phyloP scores from a whole-genome alignment of 2,888 invertebrate genomes.

The Sclerodermus sp. region DNA sequence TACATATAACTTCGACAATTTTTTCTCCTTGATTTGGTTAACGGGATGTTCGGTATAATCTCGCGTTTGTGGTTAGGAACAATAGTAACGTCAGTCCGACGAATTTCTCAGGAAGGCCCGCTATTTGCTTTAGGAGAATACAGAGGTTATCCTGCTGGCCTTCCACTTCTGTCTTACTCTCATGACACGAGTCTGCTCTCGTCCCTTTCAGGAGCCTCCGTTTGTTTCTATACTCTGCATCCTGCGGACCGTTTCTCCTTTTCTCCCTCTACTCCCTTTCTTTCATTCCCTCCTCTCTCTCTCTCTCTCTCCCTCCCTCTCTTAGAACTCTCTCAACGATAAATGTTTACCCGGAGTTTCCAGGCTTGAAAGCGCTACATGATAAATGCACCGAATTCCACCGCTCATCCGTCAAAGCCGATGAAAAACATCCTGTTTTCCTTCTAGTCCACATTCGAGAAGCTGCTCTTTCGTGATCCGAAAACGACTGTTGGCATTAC shows the following conservation, averaged over 20 bases:
- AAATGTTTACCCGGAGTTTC: constrained; percentile 24
- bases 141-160: no score
- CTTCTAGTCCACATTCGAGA: no score
- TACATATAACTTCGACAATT: no score
- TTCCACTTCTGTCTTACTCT: no score
- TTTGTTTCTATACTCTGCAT: no score
- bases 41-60: no score
- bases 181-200: no score
- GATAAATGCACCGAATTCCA: constrained; percentile 24
- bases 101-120: not conserved
- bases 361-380: constrained; percentile 4
- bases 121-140: constrained; percentile 18
- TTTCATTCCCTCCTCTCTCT: not conserved
- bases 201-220: no score
- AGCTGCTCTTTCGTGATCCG: no score
- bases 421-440: constrained; percentile 24
- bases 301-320: constrained; percentile 1
- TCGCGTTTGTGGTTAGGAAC: not conserved
- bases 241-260: not conserved
- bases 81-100: no score
- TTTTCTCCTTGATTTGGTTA: no score
- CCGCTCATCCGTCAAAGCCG: constrained; percentile 14
- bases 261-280: not conserved
- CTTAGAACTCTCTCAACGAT: constrained; percentile 12
- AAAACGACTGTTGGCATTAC: no score